Evolutionary conservation across 2,113 vertebrate genomes (phyloP), one percentile per base, ranked within the genome.

Genomic region (Conger conger): DNA sequence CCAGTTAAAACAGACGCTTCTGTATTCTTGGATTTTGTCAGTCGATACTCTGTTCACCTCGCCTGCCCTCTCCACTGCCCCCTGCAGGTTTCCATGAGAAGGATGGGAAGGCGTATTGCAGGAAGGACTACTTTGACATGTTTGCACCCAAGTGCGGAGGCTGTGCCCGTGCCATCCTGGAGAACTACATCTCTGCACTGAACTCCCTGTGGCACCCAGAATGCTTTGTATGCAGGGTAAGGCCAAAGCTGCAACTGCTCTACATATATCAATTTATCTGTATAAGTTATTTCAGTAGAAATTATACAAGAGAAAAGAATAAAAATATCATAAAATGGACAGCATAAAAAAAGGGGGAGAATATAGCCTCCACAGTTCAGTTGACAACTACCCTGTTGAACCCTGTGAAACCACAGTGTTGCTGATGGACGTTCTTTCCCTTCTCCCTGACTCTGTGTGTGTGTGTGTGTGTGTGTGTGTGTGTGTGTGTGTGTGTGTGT

Each of bases 51-150:
- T 5, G 23, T 4, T 63, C 20, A 57, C 35, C 23, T 7, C 33
- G 20, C n/a, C n/a, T 7, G 1, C 17, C 42, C 23, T 82, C 23
- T 82, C 8, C 36, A 4, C 86, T 82, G 76, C 77, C 6, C 18
- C 18, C 4, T 83, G 17, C 91, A 99, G 98, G 98, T 38, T 99
- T 99, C 91, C 98, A 99, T 1, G 98, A 99, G 95, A 98, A 99
- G 87, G 98, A 99, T 0, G 98, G 98, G 84, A 99, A 99, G 88
- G 98, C 98, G 0, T 99, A 97, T 83, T 99, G 98, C 91, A 96
- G 97, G 90, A 99, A 99, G 92, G 98, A 99, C 93, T 99, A 99
- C 94, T 99, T 99, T 0, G 98, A 99, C 88, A 98, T 99, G 96
- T 99, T 99, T 60, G 98, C 98, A 0, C 98, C 98, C 2, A 99